phyloP scores from a whole-genome alignment of 2,797 vertebrate genomes.

The Graptemys geographica region DNA sequence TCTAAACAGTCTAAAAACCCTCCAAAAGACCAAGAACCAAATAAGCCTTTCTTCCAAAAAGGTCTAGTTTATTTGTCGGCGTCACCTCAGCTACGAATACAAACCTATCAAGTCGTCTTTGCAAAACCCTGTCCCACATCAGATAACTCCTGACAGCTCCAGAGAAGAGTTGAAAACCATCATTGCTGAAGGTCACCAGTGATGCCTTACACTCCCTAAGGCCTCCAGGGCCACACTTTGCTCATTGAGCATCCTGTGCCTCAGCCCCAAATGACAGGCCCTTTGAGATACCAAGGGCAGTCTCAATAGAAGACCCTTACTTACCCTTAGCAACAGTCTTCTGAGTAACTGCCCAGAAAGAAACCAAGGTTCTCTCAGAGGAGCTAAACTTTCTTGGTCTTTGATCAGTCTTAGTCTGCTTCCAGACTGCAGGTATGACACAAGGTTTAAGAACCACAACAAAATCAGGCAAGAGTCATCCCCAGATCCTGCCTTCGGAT shows the following conservation, averaged over 20 bases:
- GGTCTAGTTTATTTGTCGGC: not conserved
- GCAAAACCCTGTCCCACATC: not conserved
- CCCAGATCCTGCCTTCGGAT: not conserved
- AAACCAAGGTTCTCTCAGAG: not conserved
- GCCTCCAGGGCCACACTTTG: not conserved
- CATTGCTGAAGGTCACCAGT: not conserved
- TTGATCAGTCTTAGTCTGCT: not conserved
- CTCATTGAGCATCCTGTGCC: not conserved
- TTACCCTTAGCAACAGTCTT: not conserved
- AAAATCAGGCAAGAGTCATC: not conserved
- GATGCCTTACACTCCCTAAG: not conserved
- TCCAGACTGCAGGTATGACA: not conserved
- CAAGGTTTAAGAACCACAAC: not conserved
- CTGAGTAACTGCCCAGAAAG: not conserved
- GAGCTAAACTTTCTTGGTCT: not conserved
- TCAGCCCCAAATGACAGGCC: not conserved
- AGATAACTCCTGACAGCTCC: not conserved
- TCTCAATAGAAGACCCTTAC: not conserved
- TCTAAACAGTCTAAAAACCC: not conserved
- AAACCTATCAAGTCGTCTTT: not conserved
- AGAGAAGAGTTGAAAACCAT: not conserved
- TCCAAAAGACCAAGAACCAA: not conserved
- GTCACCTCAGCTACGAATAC: not conserved
- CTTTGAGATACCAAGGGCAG: not conserved
- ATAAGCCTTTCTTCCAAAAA: too few relatives aligned